Base-by-base conservation (phyloP, 2,113 vertebrate species). In the Crotalus tigris region DNA sequence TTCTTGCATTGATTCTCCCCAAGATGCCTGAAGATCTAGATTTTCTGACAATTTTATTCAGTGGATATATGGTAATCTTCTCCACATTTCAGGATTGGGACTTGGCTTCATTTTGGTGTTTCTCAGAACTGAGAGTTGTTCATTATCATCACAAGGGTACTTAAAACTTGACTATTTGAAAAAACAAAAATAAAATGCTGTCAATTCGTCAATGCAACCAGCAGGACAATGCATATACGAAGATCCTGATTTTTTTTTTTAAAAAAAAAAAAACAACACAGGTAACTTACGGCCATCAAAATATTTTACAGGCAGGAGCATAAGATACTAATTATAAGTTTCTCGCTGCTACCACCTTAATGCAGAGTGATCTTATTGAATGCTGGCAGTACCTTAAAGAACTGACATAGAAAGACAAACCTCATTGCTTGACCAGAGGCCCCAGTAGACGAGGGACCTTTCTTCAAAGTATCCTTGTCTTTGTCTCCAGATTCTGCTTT, bases 331-430 rank as follows among this genome's bases (percentile, higher is more conserved):
- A 98, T 98, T 98, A 98, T 95, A 98, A 98, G 98, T 98, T 97
- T 99, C 99, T 99, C 99, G 98, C 98, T 96, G 99, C 99, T 99
- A 99, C 98, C 98, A 98, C 99, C 99, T 97, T 98, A 99, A 99
- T 98, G 99, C 96, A 98, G 99, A 98, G 98, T 97, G 98, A 98
- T 98, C 99, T 98, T 99, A 99, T 98, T 98, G 99, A 98, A 98
- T 99, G 99, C 98, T 99, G 99, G 99, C 98, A 99, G 99, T 98
- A 99, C 98, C 98, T 98, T 99, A 99, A 99, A 99, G 98, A 99
- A 99, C 99, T 98, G 99, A 99, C 99, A 99, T 99, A 99, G 99
- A 99, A 99, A 99, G 99, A 99, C 99, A 99, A 99, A 99, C 99
- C 99, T 99, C 99, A 99, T 99, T 99, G 98, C 99, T 99, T 99